Evolutionary conservation across 1,140 invertebrate genomes (phyloP).

Genomic region (Whitmania pigra): DNA sequence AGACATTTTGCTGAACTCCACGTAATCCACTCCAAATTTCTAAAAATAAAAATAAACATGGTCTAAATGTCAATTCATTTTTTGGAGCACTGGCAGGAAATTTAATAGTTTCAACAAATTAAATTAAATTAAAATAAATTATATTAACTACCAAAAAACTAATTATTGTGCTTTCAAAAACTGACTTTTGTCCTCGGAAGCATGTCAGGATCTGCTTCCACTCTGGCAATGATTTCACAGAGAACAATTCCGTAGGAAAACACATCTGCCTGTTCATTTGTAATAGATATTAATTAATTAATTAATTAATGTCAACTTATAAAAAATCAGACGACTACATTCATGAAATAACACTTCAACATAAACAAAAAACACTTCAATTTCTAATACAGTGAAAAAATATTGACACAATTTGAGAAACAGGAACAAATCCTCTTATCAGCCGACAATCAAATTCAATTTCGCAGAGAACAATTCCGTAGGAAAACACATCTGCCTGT

Average conservation of each 20-base stretch:
- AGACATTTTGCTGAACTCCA: constrained; percentile 77
- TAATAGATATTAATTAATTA: neutral
- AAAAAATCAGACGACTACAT: no score
- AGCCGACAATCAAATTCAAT: no score
- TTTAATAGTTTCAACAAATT: neutral
- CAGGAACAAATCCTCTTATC: no score
- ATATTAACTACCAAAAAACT: no score
- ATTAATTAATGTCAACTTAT: no score
- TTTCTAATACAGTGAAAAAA: no score
- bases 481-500: constrained; percentile 86
- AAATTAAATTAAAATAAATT: no score
- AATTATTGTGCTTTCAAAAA: neutral
- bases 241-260: constrained; percentile 90
- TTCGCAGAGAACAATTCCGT: constrained; percentile 87
- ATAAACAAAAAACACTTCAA: no score
- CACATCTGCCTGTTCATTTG: constrained; percentile 62
- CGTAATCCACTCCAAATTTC: constrained; percentile 87
- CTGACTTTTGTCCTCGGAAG: constrained; percentile 62
- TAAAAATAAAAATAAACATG: constrained; percentile 33
- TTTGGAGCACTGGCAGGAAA: neutral
- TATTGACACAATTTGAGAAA: no score
- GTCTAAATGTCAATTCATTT: neutral
- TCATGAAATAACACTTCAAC: no score
- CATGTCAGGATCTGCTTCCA: constrained; percentile 86
- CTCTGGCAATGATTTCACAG: constrained; percentile 84